Conservation (phyloP, 2,113 vertebrate genomes). For the Raja brachyura region DNA sequence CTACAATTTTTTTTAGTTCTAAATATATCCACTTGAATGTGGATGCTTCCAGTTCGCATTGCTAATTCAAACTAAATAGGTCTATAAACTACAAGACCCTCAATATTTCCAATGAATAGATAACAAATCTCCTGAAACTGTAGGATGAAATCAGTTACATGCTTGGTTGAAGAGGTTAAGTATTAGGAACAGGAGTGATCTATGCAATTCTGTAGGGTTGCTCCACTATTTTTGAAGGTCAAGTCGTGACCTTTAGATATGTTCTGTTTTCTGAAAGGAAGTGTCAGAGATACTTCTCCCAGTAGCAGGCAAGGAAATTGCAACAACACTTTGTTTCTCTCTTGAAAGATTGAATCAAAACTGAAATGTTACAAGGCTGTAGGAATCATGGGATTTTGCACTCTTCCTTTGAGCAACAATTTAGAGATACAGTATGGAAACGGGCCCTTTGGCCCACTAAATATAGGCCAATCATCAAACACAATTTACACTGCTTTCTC, state of each 20-base stretch:
- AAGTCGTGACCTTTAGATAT: neutral
- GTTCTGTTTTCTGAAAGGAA: neutral
- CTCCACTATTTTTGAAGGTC: neutral
- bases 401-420: neutral
- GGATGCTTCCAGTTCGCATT: neutral
- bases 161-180: neutral
- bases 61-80: neutral
- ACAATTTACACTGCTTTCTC: too few relatives aligned
- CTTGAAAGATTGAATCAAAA: neutral
- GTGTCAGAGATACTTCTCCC: neutral
- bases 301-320: neutral
- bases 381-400: neutral
- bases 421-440: neutral
- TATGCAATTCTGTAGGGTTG: neutral
- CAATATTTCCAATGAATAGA: neutral
- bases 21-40: too few relatives aligned
- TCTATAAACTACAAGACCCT: neutral
- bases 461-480: too few relatives aligned
- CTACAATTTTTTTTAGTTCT: too few relatives aligned
- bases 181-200: neutral
- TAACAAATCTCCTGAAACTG: neutral
- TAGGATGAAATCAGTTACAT: neutral
- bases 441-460: too few relatives aligned
- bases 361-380: neutral
- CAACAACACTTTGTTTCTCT: neutral